Conservation (phyloP, 2,113 vertebrate genomes). For the Mellivora capensis region DNA sequence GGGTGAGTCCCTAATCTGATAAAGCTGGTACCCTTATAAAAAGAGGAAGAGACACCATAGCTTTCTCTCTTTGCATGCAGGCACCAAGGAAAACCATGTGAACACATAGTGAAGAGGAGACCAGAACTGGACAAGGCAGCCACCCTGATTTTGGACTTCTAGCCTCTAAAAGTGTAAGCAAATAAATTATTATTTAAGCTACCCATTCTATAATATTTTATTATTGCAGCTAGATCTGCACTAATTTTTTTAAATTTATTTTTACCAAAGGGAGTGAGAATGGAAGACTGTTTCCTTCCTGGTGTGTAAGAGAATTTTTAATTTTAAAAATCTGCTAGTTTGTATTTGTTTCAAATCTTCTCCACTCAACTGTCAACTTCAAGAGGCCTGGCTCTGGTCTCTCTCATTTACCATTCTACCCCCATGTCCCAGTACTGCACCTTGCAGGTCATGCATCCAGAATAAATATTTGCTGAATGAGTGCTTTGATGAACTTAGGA, state of each 20-base stretch:
- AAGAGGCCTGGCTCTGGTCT: not conserved
- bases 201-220: not conserved
- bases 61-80: not conserved
- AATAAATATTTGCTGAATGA: not conserved
- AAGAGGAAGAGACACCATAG: not conserved
- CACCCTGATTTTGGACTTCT: not conserved
- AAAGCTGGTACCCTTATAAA: not conserved
- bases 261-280: not conserved
- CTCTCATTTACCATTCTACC: not conserved
- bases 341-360: not conserved
- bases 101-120: not conserved
- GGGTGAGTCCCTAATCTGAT: not conserved
- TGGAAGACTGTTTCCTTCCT: not conserved
- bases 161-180: not conserved
- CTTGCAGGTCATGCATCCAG: not conserved
- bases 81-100: not conserved
- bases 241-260: not conserved
- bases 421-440: not conserved
- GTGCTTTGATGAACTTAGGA: not conserved
- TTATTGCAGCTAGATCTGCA: not conserved
- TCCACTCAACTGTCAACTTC: not conserved
- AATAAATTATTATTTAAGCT: not conserved
- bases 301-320: not conserved
- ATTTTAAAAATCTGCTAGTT: not conserved
- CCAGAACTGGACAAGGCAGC: not conserved